Conservation (phyloP, 2,888 invertebrate genomes). For the Entomobrya proxima region DNA sequence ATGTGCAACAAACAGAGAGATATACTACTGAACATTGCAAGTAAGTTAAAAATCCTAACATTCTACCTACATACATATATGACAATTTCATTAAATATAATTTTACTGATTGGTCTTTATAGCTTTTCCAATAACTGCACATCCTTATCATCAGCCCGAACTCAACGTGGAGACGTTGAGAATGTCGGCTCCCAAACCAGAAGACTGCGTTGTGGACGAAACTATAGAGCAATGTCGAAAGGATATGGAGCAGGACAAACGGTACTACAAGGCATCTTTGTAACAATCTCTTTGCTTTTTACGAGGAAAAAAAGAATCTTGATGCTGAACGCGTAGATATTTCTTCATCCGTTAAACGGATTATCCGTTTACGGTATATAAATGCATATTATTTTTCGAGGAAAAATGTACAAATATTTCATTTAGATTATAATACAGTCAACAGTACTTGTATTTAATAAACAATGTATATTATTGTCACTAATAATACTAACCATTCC, state of each 20-base stretch:
- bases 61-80: background rate
- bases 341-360: too few relatives aligned
- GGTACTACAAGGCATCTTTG: conserved; percentile 53
- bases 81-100: background rate
- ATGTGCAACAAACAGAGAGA: conserved; percentile 68
- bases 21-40: conserved; percentile 65
- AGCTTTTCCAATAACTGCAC: conserved; percentile 65
- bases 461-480: too few relatives aligned
- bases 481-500: too few relatives aligned
- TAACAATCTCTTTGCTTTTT: background rate
- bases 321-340: background rate
- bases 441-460: too few relatives aligned
- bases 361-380: too few relatives aligned
- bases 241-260: conserved; percentile 44
- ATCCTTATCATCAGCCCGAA: conserved; percentile 72
- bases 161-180: conserved; percentile 66
- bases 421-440: too few relatives aligned
- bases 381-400: too few relatives aligned
- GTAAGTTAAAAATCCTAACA: conserved; percentile 42
- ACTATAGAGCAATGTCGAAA: conserved; percentile 37
- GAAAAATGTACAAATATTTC: too few relatives aligned
- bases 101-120: background rate
- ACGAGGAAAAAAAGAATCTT: background rate
- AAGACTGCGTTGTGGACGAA: conserved; percentile 55
- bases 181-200: conserved; percentile 64